Percentiles rank a stretch among this genome's conserved stretches.
phyloP scores from a whole-genome alignment of 2,113 vertebrate genomes.

The Tetraodon nigroviridis region DNA sequence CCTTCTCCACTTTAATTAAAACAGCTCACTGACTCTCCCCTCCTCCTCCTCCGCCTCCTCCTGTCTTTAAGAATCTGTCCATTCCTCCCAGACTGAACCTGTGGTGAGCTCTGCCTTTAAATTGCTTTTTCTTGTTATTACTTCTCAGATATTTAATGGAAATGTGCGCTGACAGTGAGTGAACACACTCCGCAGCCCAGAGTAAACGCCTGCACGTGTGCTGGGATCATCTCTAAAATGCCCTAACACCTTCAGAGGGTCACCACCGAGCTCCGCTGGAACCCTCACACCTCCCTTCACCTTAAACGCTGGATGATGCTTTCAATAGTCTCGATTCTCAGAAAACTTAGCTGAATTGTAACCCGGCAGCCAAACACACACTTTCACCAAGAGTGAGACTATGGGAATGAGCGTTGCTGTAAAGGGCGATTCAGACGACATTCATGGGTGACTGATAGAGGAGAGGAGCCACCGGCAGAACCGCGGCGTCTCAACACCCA shows the following conservation, averaged over 20 bases:
- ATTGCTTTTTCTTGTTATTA: conserved; percentile 43
- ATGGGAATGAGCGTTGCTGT: conserved; percentile 17
- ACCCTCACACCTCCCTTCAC: neutral
- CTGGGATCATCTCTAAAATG: neutral
- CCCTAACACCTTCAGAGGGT: conserved; percentile 14
- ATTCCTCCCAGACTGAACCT: conserved; percentile 45
- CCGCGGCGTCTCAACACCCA: conserved; percentile 40
- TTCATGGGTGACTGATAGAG: conserved; percentile 36
- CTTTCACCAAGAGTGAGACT: conserved; percentile 10
- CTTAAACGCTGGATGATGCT: conserved; percentile 14
- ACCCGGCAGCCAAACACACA: conserved; percentile 10
- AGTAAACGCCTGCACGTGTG: conserved; percentile 5
- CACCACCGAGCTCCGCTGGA: conserved; percentile 6
- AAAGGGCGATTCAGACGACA: conserved; percentile 42
- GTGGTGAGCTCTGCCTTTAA: conserved; percentile 38
- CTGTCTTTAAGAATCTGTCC: conserved; percentile 52
- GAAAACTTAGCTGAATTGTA: conserved; percentile 22
- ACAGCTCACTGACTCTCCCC: conserved; percentile 50
- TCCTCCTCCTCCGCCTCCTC: conserved; percentile 24
- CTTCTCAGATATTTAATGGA: conserved; percentile 14
- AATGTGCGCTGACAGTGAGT: conserved; percentile 26
- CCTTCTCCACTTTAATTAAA: conserved; percentile 74
- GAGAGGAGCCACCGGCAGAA: conserved; percentile 26
- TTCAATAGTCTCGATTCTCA: conserved; percentile 23
- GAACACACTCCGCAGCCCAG: conserved; percentile 25